phyloP scores from a whole-genome alignment of 2,797 vertebrate species.

The Falco peregrinus region DNA sequence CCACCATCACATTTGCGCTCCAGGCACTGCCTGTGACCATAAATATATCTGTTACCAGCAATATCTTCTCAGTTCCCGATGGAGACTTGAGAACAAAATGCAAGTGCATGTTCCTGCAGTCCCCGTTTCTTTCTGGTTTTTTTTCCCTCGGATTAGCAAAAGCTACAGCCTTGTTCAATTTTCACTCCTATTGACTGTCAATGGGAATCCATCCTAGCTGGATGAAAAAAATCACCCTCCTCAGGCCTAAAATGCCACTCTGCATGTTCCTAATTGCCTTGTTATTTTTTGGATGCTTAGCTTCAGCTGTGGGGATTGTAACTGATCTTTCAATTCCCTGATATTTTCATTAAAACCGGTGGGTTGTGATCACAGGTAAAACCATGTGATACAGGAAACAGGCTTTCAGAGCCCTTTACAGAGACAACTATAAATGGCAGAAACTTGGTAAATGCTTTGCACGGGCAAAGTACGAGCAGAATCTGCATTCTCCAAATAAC shows the following conservation, averaged over 20 bases:
- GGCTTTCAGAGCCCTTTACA: background rate
- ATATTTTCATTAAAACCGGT: background rate
- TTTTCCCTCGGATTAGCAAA: background rate
- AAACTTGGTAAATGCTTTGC: background rate
- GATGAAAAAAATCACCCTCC: background rate
- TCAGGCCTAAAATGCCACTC: conserved; percentile 12
- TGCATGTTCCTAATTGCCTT: conserved; percentile 33
- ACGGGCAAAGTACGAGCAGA: background rate
- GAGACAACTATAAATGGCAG: background rate
- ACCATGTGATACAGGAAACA: background rate
- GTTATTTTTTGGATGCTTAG: conserved; percentile 42
- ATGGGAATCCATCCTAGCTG: background rate
- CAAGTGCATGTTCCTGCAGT: background rate
- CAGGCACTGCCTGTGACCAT: background rate
- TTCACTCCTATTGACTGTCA: background rate
- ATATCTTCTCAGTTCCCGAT: background rate
- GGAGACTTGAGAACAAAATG: background rate
- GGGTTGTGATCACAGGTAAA: background rate
- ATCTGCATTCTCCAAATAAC: background rate
- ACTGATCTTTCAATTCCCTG: background rate
- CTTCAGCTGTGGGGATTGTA: background rate
- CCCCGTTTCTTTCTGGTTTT: background rate
- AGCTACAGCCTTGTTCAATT: background rate
- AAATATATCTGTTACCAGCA: background rate
- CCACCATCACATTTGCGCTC: background rate